A percentile compares a stretch with the other conserved stretches of the same genome.
phyloP scores from a whole-genome alignment of 2,797 vertebrate species.

The Danio jaintianensis region DNA sequence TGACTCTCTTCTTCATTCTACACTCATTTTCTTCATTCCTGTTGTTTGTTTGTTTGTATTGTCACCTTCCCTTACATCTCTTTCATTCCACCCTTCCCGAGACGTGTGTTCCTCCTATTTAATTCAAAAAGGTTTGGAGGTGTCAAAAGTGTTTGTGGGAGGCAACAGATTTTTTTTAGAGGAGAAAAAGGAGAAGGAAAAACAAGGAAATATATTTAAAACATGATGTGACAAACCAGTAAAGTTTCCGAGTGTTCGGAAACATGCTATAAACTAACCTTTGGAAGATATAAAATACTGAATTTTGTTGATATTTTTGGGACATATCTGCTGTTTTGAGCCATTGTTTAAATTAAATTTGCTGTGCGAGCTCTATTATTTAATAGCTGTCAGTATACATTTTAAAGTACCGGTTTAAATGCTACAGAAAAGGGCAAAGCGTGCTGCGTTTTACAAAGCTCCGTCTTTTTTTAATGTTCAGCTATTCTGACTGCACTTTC shows the following conservation, averaged over 20 bases:
- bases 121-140: constrained; percentile 59
- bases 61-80: constrained; percentile 37
- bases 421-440: constrained; percentile 49
- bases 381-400: constrained; percentile 52
- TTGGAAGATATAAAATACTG: constrained; percentile 52
- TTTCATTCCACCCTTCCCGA: constrained; percentile 58
- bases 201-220: constrained; percentile 65
- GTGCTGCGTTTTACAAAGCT: constrained; percentile 16
- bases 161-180: constrained; percentile 56
- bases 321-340: constrained; percentile 55
- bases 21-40: constrained; percentile 52
- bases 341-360: constrained; percentile 58
- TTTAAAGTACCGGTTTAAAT: constrained; percentile 46
- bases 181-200: constrained; percentile 47
- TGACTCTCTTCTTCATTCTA: constrained; percentile 56
- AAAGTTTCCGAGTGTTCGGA: constrained; percentile 52
- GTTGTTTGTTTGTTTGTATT: constrained; percentile 59
- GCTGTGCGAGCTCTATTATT: constrained; percentile 53
- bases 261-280: constrained; percentile 52
- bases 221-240: constrained; percentile 28
- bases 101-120: constrained; percentile 59
- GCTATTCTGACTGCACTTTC: constrained; percentile 17
- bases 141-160: constrained; percentile 63
- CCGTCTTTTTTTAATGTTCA: constrained; percentile 24
- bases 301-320: constrained; percentile 44